phyloP scores from a whole-genome alignment of 2,888 invertebrate species.

The Drosophila kuntzei region DNA sequence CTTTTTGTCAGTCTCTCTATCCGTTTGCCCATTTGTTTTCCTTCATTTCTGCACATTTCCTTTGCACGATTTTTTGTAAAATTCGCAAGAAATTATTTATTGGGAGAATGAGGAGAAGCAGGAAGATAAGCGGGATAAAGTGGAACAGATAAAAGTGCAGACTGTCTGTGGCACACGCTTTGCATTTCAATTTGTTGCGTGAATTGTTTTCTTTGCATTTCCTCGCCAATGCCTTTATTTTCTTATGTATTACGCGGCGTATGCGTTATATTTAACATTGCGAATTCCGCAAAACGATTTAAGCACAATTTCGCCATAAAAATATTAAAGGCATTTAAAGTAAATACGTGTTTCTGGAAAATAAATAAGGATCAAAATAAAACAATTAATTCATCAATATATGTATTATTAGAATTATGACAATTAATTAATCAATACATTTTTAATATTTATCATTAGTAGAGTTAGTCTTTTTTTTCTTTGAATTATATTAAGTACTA shows the following conservation, averaged over 20 bases:
- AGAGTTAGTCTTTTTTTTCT: no score
- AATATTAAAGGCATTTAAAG: slow-evolving; percentile 1
- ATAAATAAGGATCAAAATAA: not conserved
- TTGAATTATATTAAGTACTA: no score
- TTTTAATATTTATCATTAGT: no score
- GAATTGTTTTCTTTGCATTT: slow-evolving; percentile 50
- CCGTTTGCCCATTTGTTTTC: slow-evolving; percentile 45
- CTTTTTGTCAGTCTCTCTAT: slow-evolving; percentile 15
- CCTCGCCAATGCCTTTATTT: slow-evolving; percentile 19
- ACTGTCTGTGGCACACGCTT: slow-evolving; percentile 49
- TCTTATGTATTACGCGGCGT: slow-evolving; percentile 24
- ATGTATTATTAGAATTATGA: not conserved
- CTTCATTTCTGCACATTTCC: slow-evolving; percentile 40
- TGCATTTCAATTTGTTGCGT: slow-evolving; percentile 72
- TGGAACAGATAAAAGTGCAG: slow-evolving; percentile 48
- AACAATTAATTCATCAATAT: not conserved
- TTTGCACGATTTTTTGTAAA: slow-evolving; percentile 30
- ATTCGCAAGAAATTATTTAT: slow-evolving; percentile 67
- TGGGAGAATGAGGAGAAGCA: slow-evolving; percentile 15
- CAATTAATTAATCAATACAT: no score
- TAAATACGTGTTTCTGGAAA: not conserved
- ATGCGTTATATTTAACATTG: slow-evolving; percentile 31
- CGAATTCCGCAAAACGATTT: slow-evolving; percentile 23
- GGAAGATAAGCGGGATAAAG: slow-evolving; percentile 20
- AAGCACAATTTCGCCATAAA: not conserved